Percentiles rank a stretch among this genome's conserved stretches.
phyloP scores from a whole-genome alignment of 2,113 vertebrate species.

The Ailurus styani region DNA sequence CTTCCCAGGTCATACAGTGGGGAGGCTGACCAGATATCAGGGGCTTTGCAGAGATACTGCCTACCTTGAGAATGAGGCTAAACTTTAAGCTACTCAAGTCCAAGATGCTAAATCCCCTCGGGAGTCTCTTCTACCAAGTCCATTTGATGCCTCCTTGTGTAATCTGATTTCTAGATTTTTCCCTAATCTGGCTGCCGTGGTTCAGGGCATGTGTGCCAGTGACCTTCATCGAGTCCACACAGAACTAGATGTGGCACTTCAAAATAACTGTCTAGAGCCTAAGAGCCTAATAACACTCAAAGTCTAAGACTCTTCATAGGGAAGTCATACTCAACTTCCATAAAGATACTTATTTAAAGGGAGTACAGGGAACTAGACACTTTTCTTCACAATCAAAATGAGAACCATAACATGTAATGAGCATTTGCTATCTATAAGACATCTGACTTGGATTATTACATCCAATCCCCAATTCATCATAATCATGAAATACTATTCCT shows the following conservation, averaged over 20 bases:
- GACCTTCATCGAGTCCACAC: neutral
- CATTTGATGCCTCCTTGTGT: neutral
- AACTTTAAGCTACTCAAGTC: neutral
- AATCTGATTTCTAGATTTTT: neutral
- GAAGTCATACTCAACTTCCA: neutral
- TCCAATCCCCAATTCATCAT: neutral
- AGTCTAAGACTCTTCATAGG: neutral
- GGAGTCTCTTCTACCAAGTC: neutral
- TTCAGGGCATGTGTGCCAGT: neutral
- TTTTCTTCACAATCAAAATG: neutral
- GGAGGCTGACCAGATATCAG: too few species aligned
- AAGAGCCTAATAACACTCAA: neutral
- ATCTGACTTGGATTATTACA: neutral
- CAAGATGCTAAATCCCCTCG: neutral
- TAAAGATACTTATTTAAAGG: neutral
- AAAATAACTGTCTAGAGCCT: neutral
- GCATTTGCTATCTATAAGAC: neutral
- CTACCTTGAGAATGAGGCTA: too few species aligned
- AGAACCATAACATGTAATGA: neutral
- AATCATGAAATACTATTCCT: neutral
- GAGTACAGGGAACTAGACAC: neutral
- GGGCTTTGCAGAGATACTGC: fast-evolving
- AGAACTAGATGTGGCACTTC: neutral
- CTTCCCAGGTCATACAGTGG: too few species aligned
- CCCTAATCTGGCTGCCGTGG: neutral